These are phyloP conservation scores for Thinocorus orbignyianus DNA, from an alignment of 2,113 vertebrate species.

Conservation along the genomic window DNA sequence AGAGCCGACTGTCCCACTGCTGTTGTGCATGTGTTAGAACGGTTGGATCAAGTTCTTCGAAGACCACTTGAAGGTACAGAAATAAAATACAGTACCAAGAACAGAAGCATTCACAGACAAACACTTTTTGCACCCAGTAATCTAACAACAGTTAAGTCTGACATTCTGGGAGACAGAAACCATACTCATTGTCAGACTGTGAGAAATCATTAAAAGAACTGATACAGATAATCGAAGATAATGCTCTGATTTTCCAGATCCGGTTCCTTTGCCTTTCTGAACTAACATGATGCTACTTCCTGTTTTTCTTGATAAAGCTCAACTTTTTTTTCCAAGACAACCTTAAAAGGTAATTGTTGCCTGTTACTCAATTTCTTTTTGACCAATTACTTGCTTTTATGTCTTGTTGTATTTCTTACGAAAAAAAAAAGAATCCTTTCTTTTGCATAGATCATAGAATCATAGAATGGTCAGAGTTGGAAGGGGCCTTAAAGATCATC, in stretches of 20 bases:
- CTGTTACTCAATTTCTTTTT: not conserved
- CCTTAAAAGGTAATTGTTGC: not conserved
- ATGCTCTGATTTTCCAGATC: not conserved
- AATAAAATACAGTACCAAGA: not conserved
- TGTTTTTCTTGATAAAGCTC: not conserved
- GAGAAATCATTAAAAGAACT: not conserved
- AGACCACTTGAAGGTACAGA: not conserved
- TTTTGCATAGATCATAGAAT: not conserved
- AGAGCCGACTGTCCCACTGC: not conserved
- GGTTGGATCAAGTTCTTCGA: not conserved
- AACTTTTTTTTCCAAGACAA: not conserved
- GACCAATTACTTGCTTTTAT: not conserved
- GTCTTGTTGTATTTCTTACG: not conserved
- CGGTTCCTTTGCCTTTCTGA: not conserved
- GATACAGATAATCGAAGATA: not conserved
- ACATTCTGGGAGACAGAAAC: not conserved
- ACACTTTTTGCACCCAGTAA: not conserved
- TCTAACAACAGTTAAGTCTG: not conserved
- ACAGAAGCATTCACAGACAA: not conserved
- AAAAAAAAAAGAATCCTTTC: not conserved
- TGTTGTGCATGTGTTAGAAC: not conserved
- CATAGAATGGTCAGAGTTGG: too few species aligned
- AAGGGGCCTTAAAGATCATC: too few species aligned
- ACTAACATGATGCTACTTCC: not conserved
- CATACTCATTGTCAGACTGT: not conserved